phyloP scores from a whole-genome alignment of 2,113 vertebrate species.

The Cairina moschata region DNA sequence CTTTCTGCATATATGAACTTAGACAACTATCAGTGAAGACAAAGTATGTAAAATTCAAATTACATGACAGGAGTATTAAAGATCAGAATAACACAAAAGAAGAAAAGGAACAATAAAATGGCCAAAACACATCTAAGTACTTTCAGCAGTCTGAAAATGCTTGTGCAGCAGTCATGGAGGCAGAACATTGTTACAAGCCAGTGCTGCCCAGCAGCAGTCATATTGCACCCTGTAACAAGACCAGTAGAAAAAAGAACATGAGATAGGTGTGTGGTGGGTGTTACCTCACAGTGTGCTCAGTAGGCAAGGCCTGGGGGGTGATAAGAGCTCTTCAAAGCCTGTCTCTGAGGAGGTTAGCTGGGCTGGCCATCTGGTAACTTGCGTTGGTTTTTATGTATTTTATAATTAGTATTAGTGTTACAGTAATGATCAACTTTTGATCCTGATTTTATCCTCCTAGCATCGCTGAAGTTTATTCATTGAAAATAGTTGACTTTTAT shows the following conservation, averaged over 20 bases:
- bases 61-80: background rate
- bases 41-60: background rate
- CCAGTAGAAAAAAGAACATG: background rate
- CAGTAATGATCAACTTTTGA: background rate
- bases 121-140: background rate
- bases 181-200: background rate
- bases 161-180: slow-evolving; percentile 2
- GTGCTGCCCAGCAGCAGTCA: background rate
- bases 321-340: background rate
- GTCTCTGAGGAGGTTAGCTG: background rate
- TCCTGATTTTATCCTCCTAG: background rate
- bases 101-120: background rate
- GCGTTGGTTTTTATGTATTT: background rate
- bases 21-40: background rate
- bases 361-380: background rate
- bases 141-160: background rate
- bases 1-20: background rate
- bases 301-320: background rate
- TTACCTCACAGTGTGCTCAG: background rate
- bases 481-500: background rate
- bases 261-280: background rate
- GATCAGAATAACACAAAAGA: background rate
- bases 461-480: background rate
- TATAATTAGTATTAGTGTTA: background rate
- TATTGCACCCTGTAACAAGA: background rate